Percentiles rank a stretch among this genome's conserved stretches.
phyloP scores from a whole-genome alignment of 2,888 invertebrate genomes.

The Antheraea assamensis region DNA sequence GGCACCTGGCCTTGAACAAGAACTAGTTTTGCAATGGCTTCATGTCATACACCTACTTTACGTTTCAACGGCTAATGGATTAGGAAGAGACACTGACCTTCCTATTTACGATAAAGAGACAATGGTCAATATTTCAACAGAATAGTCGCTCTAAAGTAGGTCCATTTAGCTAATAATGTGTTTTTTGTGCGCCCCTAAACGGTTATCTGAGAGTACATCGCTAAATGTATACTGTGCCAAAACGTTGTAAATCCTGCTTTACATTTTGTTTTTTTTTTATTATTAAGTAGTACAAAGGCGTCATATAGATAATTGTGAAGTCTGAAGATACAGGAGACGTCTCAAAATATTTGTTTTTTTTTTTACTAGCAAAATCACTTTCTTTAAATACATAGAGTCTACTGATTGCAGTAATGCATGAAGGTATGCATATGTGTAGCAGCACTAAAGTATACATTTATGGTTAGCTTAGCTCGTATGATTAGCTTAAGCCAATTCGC shows the following conservation, averaged over 20 bases:
- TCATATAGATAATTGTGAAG: background rate
- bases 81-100: slow-evolving; percentile 30
- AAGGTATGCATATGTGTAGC: no score
- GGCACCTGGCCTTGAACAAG: slow-evolving; percentile 38
- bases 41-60: slow-evolving; percentile 39
- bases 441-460: no score
- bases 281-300: background rate
- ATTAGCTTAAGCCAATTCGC: no score
- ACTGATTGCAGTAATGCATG: no score
- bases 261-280: background rate
- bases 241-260: background rate
- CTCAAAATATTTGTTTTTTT: background rate
- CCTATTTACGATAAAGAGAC: slow-evolving; percentile 35
- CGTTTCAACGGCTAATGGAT: slow-evolving; percentile 21
- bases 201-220: background rate
- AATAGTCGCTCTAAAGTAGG: slow-evolving; percentile 2
- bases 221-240: background rate
- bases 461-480: no score
- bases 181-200: slow-evolving; percentile 9
- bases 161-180: slow-evolving; percentile 8
- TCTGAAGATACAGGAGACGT: background rate
- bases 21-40: slow-evolving; percentile 34
- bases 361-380: no score
- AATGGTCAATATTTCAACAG: slow-evolving; percentile 36
- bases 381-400: no score